phyloP scores from a whole-genome alignment of 2,888 invertebrate genomes.

The Campoplex capitator region DNA sequence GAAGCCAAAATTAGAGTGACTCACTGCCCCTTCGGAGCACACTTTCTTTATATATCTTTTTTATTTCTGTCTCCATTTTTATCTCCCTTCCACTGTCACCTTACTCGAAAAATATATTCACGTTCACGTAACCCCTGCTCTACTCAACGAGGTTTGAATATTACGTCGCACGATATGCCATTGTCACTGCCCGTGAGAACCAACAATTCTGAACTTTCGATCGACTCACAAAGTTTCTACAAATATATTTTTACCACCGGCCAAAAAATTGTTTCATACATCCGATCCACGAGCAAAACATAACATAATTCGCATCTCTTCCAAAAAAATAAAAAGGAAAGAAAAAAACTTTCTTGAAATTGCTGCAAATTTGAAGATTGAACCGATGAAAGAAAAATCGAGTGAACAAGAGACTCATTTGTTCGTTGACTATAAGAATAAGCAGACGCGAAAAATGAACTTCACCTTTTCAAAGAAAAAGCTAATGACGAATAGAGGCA shows the following conservation, averaged over 20 bases:
- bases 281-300: background rate
- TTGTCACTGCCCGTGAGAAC: background rate
- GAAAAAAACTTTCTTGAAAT: background rate
- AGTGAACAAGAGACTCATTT: constrained; percentile 3
- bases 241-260: constrained; percentile 3
- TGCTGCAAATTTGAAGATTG: no score
- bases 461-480: background rate
- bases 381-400: constrained; percentile 30
- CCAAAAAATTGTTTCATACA: background rate
- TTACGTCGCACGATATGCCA: constrained; percentile 33
- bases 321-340: background rate
- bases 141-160: constrained; percentile 59
- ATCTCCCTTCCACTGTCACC: constrained; percentile 32
- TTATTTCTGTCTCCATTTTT: constrained; percentile 19
- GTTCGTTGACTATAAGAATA: constrained; percentile 31
- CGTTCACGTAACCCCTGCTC: constrained; percentile 71
- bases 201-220: constrained; percentile 11
- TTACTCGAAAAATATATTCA: constrained; percentile 69
- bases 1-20: constrained; percentile 72
- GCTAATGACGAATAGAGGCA: constrained; percentile 56
- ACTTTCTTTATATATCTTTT: constrained; percentile 3
- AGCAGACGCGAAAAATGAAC: constrained; percentile 13
- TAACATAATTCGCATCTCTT: background rate
- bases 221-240: constrained; percentile 20
- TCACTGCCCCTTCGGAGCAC: constrained; percentile 62